These are phyloP conservation scores for Aphis craccivora DNA, from an alignment of 1,140 invertebrate species.

Conservation along the genomic window DNA sequence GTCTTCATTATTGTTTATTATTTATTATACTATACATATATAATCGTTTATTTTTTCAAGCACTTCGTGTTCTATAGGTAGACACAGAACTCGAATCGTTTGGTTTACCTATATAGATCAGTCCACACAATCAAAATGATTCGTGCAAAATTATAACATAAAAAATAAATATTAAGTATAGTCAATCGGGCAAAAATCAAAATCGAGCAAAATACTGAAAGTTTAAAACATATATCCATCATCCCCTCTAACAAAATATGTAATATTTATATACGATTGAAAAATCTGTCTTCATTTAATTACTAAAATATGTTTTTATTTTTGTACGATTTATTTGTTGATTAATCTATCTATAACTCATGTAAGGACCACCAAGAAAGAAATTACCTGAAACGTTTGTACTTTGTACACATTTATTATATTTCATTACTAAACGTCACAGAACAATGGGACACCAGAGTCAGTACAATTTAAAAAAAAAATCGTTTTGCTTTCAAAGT, in stretches of 20 bases:
- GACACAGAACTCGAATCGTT: neutral
- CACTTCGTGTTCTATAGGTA: neutral
- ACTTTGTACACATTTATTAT: neutral
- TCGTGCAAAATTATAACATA: neutral
- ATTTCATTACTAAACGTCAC: neutral
- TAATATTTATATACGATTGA: too few relatives aligned
- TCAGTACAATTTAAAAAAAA: neutral
- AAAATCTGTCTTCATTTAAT: too few relatives aligned
- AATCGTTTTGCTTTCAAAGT: neutral
- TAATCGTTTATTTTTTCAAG: neutral
- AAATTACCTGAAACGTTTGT: neutral
- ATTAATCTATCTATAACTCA: neutral
- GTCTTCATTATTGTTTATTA: neutral
- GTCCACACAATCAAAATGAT: neutral
- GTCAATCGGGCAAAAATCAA: neutral
- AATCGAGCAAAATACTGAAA: neutral
- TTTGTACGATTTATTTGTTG: neutral
- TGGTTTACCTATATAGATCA: too few relatives aligned
- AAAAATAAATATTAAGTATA: neutral
- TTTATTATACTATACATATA: neutral
- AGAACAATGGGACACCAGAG: neutral
- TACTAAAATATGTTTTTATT: too few relatives aligned
- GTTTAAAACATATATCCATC: neutral
- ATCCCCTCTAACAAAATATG: too few relatives aligned
- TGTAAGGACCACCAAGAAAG: neutral